phyloP scores from a whole-genome alignment of 2,113 vertebrate species.

The Edolisoma coerulescens region DNA sequence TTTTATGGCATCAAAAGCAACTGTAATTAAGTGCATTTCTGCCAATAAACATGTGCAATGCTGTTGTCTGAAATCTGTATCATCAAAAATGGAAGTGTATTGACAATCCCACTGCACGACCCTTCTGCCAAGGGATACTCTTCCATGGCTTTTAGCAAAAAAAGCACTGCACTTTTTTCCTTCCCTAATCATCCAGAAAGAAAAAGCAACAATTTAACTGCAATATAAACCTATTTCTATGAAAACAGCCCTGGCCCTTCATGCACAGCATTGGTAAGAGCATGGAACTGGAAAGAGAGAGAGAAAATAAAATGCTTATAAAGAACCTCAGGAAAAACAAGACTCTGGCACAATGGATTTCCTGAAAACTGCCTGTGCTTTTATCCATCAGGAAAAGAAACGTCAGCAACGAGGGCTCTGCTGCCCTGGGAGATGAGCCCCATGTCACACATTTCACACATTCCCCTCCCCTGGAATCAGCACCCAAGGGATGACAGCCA shows the following conservation, averaged over 20 bases:
- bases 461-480: neutral
- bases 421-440: neutral
- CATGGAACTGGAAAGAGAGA: neutral
- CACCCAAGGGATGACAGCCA: neutral
- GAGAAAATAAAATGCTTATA: neutral
- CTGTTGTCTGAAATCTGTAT: neutral
- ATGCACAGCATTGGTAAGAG: neutral
- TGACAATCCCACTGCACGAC: neutral
- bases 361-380: neutral
- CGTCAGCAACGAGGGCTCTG: accelerated
- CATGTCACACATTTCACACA: neutral
- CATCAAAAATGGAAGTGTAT: neutral
- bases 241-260: neutral
- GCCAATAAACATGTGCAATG: neutral
- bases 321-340: neutral
- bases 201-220: neutral
- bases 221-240: neutral
- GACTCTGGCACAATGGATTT: neutral
- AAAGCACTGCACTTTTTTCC: neutral
- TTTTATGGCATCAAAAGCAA: neutral
- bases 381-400: neutral
- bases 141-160: neutral
- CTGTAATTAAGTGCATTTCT: neutral
- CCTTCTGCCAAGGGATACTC: neutral
- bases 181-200: neutral